Evolutionary conservation across 2,113 vertebrate species (phyloP).

Genomic region (Sinocyclocheilus rhinocerous): DNA sequence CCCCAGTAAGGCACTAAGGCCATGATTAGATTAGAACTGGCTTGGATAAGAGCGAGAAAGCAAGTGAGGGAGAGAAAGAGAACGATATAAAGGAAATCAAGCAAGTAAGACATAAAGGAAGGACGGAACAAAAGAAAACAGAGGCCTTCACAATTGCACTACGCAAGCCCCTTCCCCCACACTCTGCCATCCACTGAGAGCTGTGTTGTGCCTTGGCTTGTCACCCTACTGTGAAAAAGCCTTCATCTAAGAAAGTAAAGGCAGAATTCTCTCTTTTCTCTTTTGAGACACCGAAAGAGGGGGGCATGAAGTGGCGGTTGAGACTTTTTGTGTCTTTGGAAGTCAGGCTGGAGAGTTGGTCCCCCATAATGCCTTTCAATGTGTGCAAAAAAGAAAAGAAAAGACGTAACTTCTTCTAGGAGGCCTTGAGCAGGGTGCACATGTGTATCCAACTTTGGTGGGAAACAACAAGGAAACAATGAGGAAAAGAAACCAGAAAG

Average conservation of each 20-base stretch:
- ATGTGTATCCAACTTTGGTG: slow-evolving; percentile 60
- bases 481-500: slow-evolving; percentile 47
- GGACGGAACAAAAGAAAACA: slow-evolving; percentile 51
- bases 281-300: slow-evolving; percentile 55
- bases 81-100: background rate
- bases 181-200: slow-evolving; percentile 44
- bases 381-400: slow-evolving; percentile 29
- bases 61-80: background rate
- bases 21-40: slow-evolving; percentile 81
- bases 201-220: slow-evolving; percentile 63
- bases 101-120: slow-evolving; percentile 52
- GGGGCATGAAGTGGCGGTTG: slow-evolving; percentile 52
- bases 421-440: slow-evolving; percentile 54
- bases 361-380: slow-evolving; percentile 50
- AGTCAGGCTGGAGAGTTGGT: slow-evolving; percentile 51
- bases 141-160: slow-evolving; percentile 55
- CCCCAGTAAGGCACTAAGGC: slow-evolving; percentile 73
- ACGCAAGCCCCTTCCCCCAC: slow-evolving; percentile 47
- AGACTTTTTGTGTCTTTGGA: slow-evolving; percentile 43
- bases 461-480: slow-evolving; percentile 57
- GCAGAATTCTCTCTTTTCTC: slow-evolving; percentile 53
- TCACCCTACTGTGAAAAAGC: slow-evolving; percentile 66
- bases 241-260: slow-evolving; percentile 61
- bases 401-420: slow-evolving; percentile 54
- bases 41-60: slow-evolving; percentile 57